These are phyloP conservation scores for Hemichromis elongatus DNA, from an alignment of 2,113 vertebrate genomes.

Conservation along the genomic window DNA sequence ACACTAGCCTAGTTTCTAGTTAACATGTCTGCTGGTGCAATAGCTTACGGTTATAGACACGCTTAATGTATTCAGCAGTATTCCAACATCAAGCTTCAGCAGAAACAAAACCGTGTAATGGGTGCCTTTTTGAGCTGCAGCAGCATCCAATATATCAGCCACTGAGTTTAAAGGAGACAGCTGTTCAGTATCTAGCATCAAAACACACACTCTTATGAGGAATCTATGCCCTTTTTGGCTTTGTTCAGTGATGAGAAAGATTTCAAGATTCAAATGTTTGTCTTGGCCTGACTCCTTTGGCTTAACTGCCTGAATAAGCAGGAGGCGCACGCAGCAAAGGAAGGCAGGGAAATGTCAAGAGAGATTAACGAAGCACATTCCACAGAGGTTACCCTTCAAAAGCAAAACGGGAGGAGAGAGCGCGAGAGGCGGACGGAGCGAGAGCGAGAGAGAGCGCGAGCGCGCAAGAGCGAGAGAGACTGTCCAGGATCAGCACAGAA, in stretches of 20 bases:
- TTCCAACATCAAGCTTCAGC: conserved; percentile 7
- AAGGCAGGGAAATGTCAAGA: conserved; percentile 65
- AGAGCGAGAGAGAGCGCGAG: background rate
- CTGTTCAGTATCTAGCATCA: background rate
- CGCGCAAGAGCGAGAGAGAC: background rate
- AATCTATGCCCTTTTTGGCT: background rate
- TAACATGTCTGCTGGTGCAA: conserved; percentile 43
- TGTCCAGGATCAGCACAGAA: background rate
- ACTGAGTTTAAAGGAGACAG: background rate
- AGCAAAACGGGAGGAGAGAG: background rate
- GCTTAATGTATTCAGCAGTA: conserved; percentile 8
- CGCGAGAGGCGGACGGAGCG: background rate
- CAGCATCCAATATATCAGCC: background rate
- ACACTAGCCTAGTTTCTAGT: background rate
- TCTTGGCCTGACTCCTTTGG: conserved; percentile 34
- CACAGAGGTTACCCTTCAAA: conserved; percentile 58
- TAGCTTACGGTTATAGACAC: conserved; percentile 41
- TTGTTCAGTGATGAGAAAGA: background rate
- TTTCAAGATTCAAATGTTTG: conserved; percentile 38
- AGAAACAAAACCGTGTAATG: conserved; percentile 24
- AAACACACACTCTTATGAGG: background rate
- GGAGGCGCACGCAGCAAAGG: conserved; percentile 31
- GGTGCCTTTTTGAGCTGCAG: background rate
- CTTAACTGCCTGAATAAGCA: conserved; percentile 38
- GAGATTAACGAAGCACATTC: conserved; percentile 66